phyloP scores from a whole-genome alignment of 2,113 vertebrate species.

The Leptosomus discolor region DNA sequence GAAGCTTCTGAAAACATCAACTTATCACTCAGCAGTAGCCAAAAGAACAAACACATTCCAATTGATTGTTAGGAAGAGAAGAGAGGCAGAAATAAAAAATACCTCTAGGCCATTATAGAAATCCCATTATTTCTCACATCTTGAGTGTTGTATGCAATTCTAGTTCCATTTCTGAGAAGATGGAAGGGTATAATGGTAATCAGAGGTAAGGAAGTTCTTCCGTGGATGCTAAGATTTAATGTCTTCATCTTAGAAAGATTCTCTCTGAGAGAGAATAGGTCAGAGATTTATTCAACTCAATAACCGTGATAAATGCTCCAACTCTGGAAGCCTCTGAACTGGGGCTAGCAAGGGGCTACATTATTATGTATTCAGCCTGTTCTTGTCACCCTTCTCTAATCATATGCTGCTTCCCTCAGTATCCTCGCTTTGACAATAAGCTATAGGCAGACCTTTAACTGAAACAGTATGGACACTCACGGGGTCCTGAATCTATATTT shows the following conservation, averaged over 20 bases:
- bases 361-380: background rate
- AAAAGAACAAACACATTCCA: background rate
- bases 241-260: background rate
- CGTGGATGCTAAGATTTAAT: background rate
- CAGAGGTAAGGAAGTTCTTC: background rate
- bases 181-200: background rate
- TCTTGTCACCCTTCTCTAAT: background rate
- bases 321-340: background rate
- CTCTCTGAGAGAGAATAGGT: background rate
- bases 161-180: background rate
- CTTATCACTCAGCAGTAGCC: background rate
- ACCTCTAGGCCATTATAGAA: background rate
- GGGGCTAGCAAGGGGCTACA: background rate
- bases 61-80: background rate
- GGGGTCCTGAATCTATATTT: background rate
- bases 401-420: background rate
- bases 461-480: background rate
- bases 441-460: background rate
- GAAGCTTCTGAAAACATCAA: background rate
- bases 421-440: background rate
- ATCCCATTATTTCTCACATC: background rate
- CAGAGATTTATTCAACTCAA: background rate
- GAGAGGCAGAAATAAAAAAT: background rate
- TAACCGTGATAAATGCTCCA: background rate
- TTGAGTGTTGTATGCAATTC: background rate